A percentile compares a stretch with the other conserved stretches of the same genome.
Conservation (phyloP, 1,140 invertebrate genomes). For the Dinothrombium tinctorium region DNA sequence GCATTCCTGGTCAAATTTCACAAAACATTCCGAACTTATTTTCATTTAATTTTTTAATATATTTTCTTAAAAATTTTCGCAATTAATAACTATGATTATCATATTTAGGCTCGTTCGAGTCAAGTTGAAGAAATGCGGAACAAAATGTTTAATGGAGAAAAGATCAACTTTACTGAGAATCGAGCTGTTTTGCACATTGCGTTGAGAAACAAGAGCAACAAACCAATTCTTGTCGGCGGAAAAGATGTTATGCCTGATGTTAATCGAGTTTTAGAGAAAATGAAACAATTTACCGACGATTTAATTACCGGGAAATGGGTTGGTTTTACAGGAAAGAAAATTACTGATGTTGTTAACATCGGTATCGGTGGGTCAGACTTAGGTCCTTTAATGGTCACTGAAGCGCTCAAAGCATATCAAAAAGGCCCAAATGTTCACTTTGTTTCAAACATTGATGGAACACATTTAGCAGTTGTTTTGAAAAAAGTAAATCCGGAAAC, state of each 20-base stretch:
- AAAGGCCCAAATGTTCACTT: conserved; percentile 73
- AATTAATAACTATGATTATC: neutral
- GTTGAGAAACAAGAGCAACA: conserved; percentile 58
- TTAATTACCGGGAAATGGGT: conserved; percentile 46
- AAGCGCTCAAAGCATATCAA: conserved; percentile 72
- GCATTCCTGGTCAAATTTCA: too few species aligned
- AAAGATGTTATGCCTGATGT: conserved; percentile 86
- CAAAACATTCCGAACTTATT: too few species aligned
- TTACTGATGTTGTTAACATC: conserved; percentile 96
- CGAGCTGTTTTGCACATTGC: conserved; percentile 85
- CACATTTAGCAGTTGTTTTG: conserved; percentile 79
- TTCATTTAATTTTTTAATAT: too few species aligned
- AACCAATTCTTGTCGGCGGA: conserved; percentile 55
- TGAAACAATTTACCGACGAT: conserved; percentile 55
- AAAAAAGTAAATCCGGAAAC: conserved; percentile 79
- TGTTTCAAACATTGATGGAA: conserved; percentile 98
- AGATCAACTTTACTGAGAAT: conserved; percentile 95
- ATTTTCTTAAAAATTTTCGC: too few species aligned
- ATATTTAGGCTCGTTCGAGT: conserved; percentile 41
- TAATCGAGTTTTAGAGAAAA: conserved; percentile 69
- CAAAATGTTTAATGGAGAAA: conserved; percentile 80
- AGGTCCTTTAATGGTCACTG: conserved; percentile 95
- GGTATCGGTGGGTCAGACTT: conserved; percentile 98
- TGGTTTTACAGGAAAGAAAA: conserved; percentile 77
- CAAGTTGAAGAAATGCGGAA: conserved; percentile 60